These are phyloP conservation scores for Gymnocheta viridis DNA, from an alignment of 2,888 invertebrate genomes.

Conservation along the genomic window DNA sequence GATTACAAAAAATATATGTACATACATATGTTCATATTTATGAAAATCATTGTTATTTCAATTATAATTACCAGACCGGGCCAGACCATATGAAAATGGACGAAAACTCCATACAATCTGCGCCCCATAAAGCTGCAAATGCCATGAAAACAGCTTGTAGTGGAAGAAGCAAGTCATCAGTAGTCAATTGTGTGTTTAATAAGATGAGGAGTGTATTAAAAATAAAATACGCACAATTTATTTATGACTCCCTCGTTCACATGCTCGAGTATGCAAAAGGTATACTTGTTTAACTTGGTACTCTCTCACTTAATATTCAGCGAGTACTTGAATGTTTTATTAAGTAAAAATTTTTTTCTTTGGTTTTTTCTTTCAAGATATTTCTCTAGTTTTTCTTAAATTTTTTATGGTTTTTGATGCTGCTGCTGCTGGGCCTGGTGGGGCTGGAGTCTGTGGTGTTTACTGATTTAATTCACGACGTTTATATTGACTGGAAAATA, in stretches of 20 bases:
- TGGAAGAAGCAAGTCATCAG: background rate
- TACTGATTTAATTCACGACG: constrained; percentile 79
- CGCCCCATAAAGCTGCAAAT: background rate
- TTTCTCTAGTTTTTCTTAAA: constrained; percentile 54
- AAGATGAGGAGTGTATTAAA: constrained; percentile 36
- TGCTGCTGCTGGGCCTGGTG: constrained; percentile 7
- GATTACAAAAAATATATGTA: background rate
- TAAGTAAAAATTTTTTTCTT: constrained; percentile 51
- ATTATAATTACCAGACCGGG: constrained; percentile 51
- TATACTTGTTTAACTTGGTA: constrained; percentile 20
- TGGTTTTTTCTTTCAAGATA: background rate
- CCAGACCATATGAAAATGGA: constrained; percentile 16
- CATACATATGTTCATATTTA: background rate
- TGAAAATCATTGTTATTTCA: constrained; percentile 47
- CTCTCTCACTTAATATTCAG: constrained; percentile 49
- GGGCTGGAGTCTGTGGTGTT: constrained; percentile 71
- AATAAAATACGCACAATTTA: constrained; percentile 51
- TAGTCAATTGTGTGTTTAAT: constrained; percentile 40
- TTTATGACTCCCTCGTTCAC: constrained; percentile 37
- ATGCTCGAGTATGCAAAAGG: constrained; percentile 20
- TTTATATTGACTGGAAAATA: constrained; percentile 82
- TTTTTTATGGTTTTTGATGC: constrained; percentile 7
- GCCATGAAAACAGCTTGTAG: background rate
- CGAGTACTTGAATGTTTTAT: constrained; percentile 49
- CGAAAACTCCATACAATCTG: background rate